Conservation (phyloP, 2,888 invertebrate genomes). For the Hedya salicella region DNA sequence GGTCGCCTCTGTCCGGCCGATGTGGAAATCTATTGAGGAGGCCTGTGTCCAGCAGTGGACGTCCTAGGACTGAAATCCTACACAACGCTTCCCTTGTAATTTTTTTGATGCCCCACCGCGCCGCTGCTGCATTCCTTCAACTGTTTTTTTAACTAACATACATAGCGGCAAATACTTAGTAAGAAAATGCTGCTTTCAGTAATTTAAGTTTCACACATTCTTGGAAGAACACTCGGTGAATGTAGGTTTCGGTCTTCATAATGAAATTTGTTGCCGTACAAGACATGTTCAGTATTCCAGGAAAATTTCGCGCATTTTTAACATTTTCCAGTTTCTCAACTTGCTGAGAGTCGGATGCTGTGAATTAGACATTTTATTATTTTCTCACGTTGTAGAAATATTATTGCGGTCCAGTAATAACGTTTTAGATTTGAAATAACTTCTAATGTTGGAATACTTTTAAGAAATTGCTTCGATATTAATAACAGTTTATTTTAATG, state of each 20-base stretch:
- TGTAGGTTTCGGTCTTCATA: constrained; percentile 1
- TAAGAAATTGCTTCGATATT: no score
- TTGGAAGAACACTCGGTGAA: not conserved
- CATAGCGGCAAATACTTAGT: no score
- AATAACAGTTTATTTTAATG: no score
- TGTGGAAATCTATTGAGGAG: no score
- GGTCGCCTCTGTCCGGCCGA: no score
- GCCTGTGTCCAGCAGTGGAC: no score
- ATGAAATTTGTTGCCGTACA: constrained; percentile 21
- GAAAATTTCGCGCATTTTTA: constrained; percentile 2
- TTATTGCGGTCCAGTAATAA: not conserved
- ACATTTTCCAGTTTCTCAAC: not conserved
- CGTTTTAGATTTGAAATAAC: not conserved
- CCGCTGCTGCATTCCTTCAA: no score
- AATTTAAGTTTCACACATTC: not conserved
- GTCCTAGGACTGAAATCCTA: no score
- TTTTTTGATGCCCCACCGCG: no score
- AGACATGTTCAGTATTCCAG: constrained; percentile 6
- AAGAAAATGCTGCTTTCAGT: constrained; percentile 6
- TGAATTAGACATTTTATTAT: not conserved
- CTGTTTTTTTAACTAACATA: no score
- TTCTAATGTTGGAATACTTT: not conserved
- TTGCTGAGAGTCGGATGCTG: not conserved
- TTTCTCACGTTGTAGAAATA: not conserved
- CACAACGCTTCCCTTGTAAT: no score